A percentile compares a stretch with the other conserved stretches of the same genome.
phyloP scores from a whole-genome alignment of 2,113 vertebrate species.

The Aplodontia rufa region DNA sequence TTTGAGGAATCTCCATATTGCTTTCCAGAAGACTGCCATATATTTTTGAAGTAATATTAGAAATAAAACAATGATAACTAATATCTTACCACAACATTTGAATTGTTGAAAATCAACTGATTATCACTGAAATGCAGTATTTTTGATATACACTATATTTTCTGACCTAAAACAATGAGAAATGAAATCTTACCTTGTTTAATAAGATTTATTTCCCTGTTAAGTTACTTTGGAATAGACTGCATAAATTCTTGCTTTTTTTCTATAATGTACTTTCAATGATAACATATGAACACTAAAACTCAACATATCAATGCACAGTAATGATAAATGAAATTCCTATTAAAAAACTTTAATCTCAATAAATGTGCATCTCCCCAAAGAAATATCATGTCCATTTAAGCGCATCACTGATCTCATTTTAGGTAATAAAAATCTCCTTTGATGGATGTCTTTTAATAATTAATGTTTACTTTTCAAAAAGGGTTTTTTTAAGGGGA shows the following conservation, averaged over 20 bases:
- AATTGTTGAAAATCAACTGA: neutral
- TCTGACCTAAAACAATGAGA: neutral
- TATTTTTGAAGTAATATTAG: neutral
- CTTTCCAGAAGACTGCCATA: neutral
- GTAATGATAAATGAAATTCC: neutral
- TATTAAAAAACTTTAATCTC: neutral
- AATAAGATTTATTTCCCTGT: neutral
- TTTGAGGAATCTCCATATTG: too few species aligned
- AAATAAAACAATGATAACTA: neutral
- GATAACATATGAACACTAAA: neutral
- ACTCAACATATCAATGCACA: neutral
- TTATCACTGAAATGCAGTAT: neutral
- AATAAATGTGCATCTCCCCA: neutral
- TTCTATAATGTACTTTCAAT: neutral
- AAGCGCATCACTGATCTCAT: neutral
- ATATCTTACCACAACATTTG: neutral
- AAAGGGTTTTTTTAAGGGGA: neutral
- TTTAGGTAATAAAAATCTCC: neutral
- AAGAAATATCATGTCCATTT: conserved; percentile 23
- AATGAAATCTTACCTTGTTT: neutral
- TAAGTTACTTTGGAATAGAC: neutral
- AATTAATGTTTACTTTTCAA: neutral
- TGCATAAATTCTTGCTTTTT: neutral
- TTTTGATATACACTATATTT: neutral
- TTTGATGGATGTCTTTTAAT: neutral